phyloP scores from a whole-genome alignment of 2,888 invertebrate genomes.

The Icerya purchasi region DNA sequence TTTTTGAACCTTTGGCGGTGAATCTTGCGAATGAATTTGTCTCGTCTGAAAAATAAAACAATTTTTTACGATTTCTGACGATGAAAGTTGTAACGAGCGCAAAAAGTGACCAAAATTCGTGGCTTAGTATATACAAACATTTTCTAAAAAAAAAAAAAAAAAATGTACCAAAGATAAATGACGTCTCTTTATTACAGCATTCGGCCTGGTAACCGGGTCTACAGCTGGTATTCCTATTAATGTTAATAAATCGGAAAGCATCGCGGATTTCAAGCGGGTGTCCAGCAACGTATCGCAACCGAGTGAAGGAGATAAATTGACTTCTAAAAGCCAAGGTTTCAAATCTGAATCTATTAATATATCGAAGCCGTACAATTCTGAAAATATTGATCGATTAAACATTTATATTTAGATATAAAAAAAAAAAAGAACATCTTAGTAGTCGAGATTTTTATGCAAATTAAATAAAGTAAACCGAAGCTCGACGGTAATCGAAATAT shows the following conservation, averaged over 20 bases:
- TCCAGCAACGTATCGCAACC: constrained; percentile 86
- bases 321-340: constrained; percentile 88
- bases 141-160: background rate
- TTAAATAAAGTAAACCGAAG: too few relatives aligned
- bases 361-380: constrained; percentile 85
- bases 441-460: too few relatives aligned
- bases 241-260: constrained; percentile 77
- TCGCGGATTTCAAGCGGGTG: constrained; percentile 73
- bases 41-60: constrained; percentile 3
- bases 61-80: background rate
- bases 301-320: constrained; percentile 77
- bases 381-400: constrained; percentile 23
- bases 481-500: too few relatives aligned
- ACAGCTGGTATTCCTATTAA: constrained; percentile 68
- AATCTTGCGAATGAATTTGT: constrained; percentile 5
- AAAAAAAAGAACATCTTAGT: too few relatives aligned
- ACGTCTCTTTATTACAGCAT: too few relatives aligned
- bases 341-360: constrained; percentile 74
- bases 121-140: background rate
- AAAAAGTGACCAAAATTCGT: background rate
- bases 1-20: constrained; percentile 2
- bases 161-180: constrained; percentile 5
- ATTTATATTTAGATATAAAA: background rate
- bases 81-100: background rate
- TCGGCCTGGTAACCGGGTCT: constrained; percentile 33